phyloP scores from a whole-genome alignment of 1,140 invertebrate species.

The Eubasilissa regina region DNA sequence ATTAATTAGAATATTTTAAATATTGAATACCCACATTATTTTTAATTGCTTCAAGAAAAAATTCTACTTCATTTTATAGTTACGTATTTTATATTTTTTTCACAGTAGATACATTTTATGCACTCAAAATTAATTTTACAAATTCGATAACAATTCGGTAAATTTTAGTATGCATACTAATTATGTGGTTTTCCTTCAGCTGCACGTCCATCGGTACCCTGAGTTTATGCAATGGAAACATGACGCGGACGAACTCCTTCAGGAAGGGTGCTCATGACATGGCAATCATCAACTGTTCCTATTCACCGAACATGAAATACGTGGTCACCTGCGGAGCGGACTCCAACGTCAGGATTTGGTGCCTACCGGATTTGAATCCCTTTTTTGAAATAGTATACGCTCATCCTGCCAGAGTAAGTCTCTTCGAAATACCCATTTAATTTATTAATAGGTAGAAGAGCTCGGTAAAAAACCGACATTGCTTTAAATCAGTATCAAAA shows the following conservation, averaged over 20 bases:
- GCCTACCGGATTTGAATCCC: slow-evolving; percentile 37
- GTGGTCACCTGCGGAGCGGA: slow-evolving; percentile 54
- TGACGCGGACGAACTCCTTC: neutral
- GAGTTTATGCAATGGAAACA: slow-evolving; percentile 14
- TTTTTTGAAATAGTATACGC: slow-evolving; percentile 53
- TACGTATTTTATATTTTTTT: too few relatives aligned
- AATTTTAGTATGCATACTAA: neutral
- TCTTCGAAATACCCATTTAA: too few relatives aligned
- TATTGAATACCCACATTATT: too few relatives aligned
- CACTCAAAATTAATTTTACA: too few relatives aligned
- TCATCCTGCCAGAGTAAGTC: slow-evolving; percentile 51
- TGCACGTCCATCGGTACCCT: slow-evolving; percentile 7
- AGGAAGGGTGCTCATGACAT: slow-evolving; percentile 33
- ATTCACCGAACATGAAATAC: slow-evolving; percentile 47
- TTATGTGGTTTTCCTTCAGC: slow-evolving; percentile 2
- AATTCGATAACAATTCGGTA: neutral
- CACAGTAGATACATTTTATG: too few relatives aligned
- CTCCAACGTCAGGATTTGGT: slow-evolving; percentile 53
- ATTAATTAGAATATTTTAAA: too few relatives aligned
- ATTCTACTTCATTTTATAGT: too few relatives aligned
- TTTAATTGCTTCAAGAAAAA: too few relatives aligned
- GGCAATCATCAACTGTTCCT: slow-evolving; percentile 39
- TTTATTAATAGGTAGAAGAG: too few relatives aligned
- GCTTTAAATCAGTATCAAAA: too few relatives aligned
- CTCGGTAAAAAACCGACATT: too few relatives aligned